phyloP scores from a whole-genome alignment of 1,140 invertebrate genomes.

The Papilio dardanus region DNA sequence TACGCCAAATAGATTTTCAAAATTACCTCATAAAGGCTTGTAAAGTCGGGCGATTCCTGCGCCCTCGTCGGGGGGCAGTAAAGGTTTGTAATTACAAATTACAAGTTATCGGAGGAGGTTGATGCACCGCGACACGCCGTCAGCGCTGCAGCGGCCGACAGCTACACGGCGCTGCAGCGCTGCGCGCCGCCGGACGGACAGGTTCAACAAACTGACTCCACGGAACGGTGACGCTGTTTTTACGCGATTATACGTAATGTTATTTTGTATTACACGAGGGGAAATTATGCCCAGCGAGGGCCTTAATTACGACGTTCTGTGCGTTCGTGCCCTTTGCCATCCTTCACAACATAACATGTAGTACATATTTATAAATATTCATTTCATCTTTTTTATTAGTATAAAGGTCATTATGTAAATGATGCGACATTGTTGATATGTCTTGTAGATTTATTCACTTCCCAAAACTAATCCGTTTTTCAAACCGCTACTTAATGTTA shows the following conservation, averaged over 20 bases:
- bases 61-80: slow-evolving; percentile 64
- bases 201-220: slow-evolving; percentile 52
- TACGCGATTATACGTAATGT: slow-evolving; percentile 63
- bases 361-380: background rate
- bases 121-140: slow-evolving; percentile 64
- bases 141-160: slow-evolving; percentile 56
- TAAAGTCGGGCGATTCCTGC: slow-evolving; percentile 67
- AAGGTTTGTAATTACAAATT: slow-evolving; percentile 76
- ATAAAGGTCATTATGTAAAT: background rate
- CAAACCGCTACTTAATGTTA: background rate
- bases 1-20: slow-evolving; percentile 49
- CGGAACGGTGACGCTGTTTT: slow-evolving; percentile 51
- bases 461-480: no score
- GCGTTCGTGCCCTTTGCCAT: slow-evolving; percentile 46
- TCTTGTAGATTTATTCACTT: background rate
- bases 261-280: slow-evolving; percentile 64
- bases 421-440: background rate
- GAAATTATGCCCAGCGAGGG: slow-evolving; percentile 48
- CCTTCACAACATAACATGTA: background rate
- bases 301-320: slow-evolving; percentile 55
- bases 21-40: slow-evolving; percentile 58
- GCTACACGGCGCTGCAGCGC: background rate
- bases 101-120: slow-evolving; percentile 74
- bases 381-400: background rate
- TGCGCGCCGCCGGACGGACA: slow-evolving; percentile 56